Base-by-base conservation (phyloP, 2,888 invertebrate genomes). In the Gibbula magus region DNA sequence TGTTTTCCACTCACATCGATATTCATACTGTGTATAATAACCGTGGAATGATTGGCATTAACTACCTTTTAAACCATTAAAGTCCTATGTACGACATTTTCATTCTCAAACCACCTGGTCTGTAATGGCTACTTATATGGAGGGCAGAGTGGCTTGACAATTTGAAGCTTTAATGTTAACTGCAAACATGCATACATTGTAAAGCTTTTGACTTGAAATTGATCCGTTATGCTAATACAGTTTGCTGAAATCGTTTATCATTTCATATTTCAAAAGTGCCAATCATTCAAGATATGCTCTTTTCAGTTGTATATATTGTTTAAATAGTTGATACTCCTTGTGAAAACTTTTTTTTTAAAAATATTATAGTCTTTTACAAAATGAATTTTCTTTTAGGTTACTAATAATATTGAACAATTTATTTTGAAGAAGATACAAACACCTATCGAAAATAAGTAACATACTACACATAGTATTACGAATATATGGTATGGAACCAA, bases 101-200 rank as follows among this genome's bases (percentile, higher is more conserved):
- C 29, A 70, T 70, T 32, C 35, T 35, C n/a, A 18, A 70, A 20
- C 29, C 70, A 32, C 70, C 70, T 70, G 70, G 32, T n/a, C 35
- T 70, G 70, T 32, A 70, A 70, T 35, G 29, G 70, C 32, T 70
- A 70, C 70, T 70, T 70, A 70, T 39, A 39, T 70, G 35, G 29
- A 70, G 10, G 70, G n/a, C 35, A 35, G 39, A 35, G 35, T 39
- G 20, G 32, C 4, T 13, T 70, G 35, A 70, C 32, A 32, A 35
- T 70, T 32, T 39, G 70, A 70, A 70, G 70, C 29, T 70, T 70
- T 39, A 35, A 29, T 70, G 70, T 39, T 70, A n/a, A 70, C 29
- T 35, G 39, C 70, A 70, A 70, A 70, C 70, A 70, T 39, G 35
- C 35, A 70, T 70, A 18, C 20, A 35, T 29, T 35, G 35, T 70